These are phyloP conservation scores for Helicoverpa armigera DNA, from an alignment of 1,140 invertebrate genomes.

Conservation along the genomic window DNA sequence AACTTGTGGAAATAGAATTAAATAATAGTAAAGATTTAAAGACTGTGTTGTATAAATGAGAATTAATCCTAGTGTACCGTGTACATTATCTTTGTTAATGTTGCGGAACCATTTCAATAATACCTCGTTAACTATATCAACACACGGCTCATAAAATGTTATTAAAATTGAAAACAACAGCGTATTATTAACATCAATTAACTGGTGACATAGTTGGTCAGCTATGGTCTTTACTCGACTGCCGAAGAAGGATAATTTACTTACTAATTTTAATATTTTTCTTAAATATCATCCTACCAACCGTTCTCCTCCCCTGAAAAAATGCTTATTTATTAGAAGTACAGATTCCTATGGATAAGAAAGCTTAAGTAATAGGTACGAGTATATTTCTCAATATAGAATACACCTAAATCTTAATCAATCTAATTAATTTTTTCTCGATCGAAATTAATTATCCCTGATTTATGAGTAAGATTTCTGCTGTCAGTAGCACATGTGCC, in stretches of 20 bases:
- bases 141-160: slow-evolving; percentile 43
- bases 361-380: too few relatives aligned
- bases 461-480: slow-evolving; percentile 45
- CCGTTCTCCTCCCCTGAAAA: too few relatives aligned
- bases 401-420: not conserved
- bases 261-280: too few relatives aligned
- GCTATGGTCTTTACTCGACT: slow-evolving; percentile 3
- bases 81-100: slow-evolving; percentile 19
- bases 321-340: too few relatives aligned
- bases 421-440: slow-evolving; percentile 52
- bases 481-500: not conserved
- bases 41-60: not conserved
- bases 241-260: too few relatives aligned
- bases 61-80: not conserved
- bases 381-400: too few relatives aligned
- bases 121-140: slow-evolving; percentile 51
- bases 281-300: too few relatives aligned
- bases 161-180: slow-evolving; percentile 48
- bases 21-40: not conserved
- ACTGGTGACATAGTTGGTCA: slow-evolving; percentile 44
- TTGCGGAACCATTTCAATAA: slow-evolving; percentile 49
- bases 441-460: slow-evolving; percentile 56
- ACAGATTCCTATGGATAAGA: too few relatives aligned
- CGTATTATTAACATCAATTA: slow-evolving; percentile 45
- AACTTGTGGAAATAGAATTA: slow-evolving; percentile 15